Evolutionary conservation across 2,888 invertebrate genomes (phyloP).

Genomic region (Pimpla rufipes): DNA sequence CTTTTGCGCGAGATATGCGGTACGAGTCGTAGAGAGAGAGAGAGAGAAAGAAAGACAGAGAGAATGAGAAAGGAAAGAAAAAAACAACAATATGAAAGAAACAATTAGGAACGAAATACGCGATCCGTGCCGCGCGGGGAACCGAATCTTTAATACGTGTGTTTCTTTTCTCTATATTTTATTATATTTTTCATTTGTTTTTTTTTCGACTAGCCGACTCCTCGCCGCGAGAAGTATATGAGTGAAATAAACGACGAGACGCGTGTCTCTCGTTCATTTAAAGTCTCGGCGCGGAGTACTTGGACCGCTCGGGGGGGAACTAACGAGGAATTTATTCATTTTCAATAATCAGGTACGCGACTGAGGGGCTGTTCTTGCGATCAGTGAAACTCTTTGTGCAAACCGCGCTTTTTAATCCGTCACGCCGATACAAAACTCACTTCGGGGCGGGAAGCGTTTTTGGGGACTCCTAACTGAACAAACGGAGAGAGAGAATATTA

Average conservation of each 20-base stretch:
- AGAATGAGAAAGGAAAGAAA: constrained; percentile 28
- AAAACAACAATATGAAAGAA: constrained; percentile 47
- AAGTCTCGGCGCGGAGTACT: constrained; percentile 33
- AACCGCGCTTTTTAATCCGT: constrained; percentile 23
- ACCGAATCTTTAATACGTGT: constrained; percentile 66
- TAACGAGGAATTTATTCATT: constrained; percentile 23
- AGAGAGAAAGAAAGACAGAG: constrained; percentile 37
- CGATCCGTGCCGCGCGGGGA: constrained; percentile 54
- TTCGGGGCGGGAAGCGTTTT: constrained; percentile 43
- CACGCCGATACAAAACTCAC: constrained; percentile 45
- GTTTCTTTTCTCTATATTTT: constrained; percentile 41
- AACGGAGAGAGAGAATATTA: constrained; percentile 17
- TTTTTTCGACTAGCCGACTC: constrained; percentile 69
- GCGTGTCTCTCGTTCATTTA: constrained; percentile 14
- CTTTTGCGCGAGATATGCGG: constrained; percentile 48
- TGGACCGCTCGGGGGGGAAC: constrained; percentile 39
- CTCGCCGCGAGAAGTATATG: constrained; percentile 41
- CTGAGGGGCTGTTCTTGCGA: constrained; percentile 64
- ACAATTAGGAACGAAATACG: constrained; percentile 67
- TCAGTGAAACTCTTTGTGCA: constrained; percentile 61
- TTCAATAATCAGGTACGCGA: constrained; percentile 71
- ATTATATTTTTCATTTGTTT: constrained; percentile 37
- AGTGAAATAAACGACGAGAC: constrained; percentile 21
- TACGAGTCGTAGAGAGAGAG: constrained; percentile 11
- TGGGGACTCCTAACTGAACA: constrained; percentile 14